Evolutionary conservation across 2,113 vertebrate genomes (phyloP).

Genomic region (Danionella cerebrum): DNA sequence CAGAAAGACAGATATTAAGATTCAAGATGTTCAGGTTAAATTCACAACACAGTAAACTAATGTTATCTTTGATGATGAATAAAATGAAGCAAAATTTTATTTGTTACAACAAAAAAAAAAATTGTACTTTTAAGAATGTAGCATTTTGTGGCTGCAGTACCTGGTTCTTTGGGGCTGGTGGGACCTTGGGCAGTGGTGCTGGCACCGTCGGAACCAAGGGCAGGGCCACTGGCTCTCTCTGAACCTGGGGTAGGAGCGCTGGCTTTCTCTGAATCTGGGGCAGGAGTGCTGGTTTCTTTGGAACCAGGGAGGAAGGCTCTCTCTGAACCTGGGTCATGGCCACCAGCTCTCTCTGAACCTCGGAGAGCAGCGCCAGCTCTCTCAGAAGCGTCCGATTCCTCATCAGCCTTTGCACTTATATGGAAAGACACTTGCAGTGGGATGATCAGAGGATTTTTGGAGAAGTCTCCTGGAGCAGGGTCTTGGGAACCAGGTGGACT

Average conservation of each 20-base stretch:
- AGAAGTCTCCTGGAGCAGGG: neutral
- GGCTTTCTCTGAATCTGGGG: slow-evolving; percentile 12
- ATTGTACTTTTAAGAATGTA: too few relatives aligned
- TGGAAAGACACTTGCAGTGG: slow-evolving; percentile 19
- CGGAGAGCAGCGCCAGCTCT: slow-evolving; percentile 41
- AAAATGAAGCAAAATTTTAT: too few relatives aligned
- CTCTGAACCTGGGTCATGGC: too few relatives aligned
- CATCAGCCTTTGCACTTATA: neutral
- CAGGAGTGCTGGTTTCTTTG: too few relatives aligned
- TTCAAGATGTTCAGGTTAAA: too few relatives aligned
- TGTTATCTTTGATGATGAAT: too few relatives aligned
- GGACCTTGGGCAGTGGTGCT: neutral
- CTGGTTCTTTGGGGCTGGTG: neutral
- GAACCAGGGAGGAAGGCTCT: too few relatives aligned
- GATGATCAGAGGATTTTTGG: neutral
- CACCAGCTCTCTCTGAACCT: too few relatives aligned
- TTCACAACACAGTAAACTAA: too few relatives aligned
- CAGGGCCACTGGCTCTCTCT: too few relatives aligned
- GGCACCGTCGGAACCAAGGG: too few relatives aligned
- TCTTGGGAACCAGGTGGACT: neutral
- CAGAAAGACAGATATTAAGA: slow-evolving; percentile 7
- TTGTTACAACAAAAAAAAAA: too few relatives aligned
- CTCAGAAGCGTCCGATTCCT: neutral
- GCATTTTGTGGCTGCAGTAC: neutral
- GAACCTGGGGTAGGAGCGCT: slow-evolving; percentile 42